Evolutionary conservation across 1,140 invertebrate genomes (phyloP), one percentile per base, ranked within the genome.

Genomic region (Rhopalosiphum padi): DNA sequence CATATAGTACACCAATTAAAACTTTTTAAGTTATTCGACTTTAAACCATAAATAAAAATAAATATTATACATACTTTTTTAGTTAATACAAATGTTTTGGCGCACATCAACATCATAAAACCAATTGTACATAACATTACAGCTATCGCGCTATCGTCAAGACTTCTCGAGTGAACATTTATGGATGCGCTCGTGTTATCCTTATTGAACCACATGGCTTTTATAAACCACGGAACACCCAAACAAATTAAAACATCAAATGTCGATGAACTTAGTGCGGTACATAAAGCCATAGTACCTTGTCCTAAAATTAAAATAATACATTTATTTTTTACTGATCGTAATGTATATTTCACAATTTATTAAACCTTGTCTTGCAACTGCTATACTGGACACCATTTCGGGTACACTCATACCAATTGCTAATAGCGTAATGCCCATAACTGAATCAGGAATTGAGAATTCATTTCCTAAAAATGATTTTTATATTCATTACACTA

Each of bases 341-440:
- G 22, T 51, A 8, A 85, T 51, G 11, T 68, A 41, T 30, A 41
- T 30, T 35, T 85, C 11, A 41, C 1, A 18, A 15, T 83, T 87
- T 53, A 21, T 55, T 46, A 37, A 41, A 97, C 97, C 97, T 96
- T 97, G 97, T 94, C 97, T 97, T 2, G 97, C 96, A 3, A 98
- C 97, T 68, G 98, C 96, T 55, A 98, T 96, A 95, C 97, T 97
- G 2, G 97, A 97, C 0, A 98, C 97, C 82, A 97, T 97, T 96
- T 98, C 98, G 15, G 98, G 98, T n/a, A 98, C 97, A 88, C 97
- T 98, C 89, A 97, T 98, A 86, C 98, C 98, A 68, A 97, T 97
- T 23, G 97, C 97, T 9, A 98, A 96, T 94, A 98, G 97, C 51
- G 98, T 98, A 93, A 98, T 96, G 25, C 98, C 98, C 97, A 98